Evolutionary conservation across 2,113 vertebrate genomes (phyloP).

Genomic region (Cygnus buccinator): DNA sequence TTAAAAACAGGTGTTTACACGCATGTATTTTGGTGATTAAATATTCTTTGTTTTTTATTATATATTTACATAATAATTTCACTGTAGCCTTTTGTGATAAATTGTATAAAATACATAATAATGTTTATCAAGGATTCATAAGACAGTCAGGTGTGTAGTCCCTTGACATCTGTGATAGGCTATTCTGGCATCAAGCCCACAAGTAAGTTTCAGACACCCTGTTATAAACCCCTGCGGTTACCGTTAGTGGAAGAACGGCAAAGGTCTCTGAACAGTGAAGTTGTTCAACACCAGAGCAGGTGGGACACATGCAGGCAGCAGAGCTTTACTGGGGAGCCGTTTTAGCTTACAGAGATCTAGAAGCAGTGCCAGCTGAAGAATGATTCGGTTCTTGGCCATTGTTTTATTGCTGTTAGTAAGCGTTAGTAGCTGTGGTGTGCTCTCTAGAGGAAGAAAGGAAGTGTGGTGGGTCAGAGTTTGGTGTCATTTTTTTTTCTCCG

Average conservation of each 20-base stretch:
- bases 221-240: not conserved
- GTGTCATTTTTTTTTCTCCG: not conserved
- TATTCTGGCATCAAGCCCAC: not conserved
- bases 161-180: not conserved
- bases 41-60: not conserved
- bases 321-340: not conserved
- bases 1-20: not conserved
- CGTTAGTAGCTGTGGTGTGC: not conserved
- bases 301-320: not conserved
- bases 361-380: not conserved
- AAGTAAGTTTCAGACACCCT: not conserved
- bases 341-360: not conserved
- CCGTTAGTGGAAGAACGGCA: not conserved
- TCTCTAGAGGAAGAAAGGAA: not conserved
- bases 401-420: not conserved
- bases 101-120: not conserved
- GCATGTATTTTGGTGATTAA: not conserved
- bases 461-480: not conserved
- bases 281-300: not conserved
- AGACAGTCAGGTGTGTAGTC: not conserved
- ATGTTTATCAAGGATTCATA: not conserved
- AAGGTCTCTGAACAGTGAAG: not conserved
- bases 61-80: not conserved
- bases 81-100: not conserved
- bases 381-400: not conserved